These are phyloP conservation scores for Toxotes lorentzi DNA, from an alignment of 2,797 vertebrate genomes.

Conservation along the genomic window DNA sequence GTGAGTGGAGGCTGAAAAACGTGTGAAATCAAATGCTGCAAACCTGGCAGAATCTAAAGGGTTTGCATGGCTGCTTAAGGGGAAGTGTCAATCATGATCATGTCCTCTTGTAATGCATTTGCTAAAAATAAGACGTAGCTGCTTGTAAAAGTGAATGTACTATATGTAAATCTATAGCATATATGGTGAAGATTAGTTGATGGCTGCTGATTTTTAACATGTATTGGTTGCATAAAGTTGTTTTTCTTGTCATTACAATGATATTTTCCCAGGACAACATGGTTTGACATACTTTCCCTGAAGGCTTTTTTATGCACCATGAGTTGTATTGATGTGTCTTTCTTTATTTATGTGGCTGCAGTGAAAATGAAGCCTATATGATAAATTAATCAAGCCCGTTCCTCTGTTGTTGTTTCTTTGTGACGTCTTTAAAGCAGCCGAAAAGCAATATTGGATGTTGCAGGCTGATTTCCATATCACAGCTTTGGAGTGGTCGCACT, in stretches of 20 bases:
- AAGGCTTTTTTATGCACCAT: conserved; percentile 24
- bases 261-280: neutral
- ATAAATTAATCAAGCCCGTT: conserved; percentile 44
- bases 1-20: conserved; percentile 44
- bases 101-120: conserved; percentile 13
- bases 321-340: conserved; percentile 38
- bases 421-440: conserved; percentile 35
- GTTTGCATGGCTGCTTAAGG: conserved; percentile 51
- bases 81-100: conserved; percentile 63
- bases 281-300: conserved; percentile 14
- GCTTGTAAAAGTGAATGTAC: neutral
- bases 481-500: conserved; percentile 29
- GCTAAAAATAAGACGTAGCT: conserved; percentile 41
- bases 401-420: conserved; percentile 6
- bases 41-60: conserved; percentile 47
- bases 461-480: conserved; percentile 53
- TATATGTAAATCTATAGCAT: neutral
- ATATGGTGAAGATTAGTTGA: neutral
- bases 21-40: conserved; percentile 60
- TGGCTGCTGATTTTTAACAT: conserved; percentile 10
- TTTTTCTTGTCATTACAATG: neutral
- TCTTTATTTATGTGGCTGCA: conserved; percentile 41
- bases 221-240: neutral
- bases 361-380: conserved; percentile 43
- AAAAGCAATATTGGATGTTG: conserved; percentile 20